A percentile compares a stretch with the other conserved stretches of the same genome.
Conservation (phyloP, 2,888 invertebrate species). For the Thereva unica region DNA sequence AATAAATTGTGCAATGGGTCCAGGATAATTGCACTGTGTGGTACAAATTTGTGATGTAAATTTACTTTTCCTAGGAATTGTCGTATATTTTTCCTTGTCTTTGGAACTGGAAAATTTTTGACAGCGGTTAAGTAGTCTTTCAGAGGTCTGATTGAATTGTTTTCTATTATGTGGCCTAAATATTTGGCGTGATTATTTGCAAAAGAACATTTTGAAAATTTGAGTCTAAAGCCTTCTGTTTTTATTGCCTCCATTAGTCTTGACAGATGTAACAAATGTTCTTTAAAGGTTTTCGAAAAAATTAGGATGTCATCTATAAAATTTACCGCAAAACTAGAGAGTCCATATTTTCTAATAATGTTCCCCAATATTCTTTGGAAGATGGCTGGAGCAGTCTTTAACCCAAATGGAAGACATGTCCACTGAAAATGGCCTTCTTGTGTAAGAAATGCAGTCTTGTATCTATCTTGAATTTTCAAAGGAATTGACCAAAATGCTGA, state of each 20-base stretch:
- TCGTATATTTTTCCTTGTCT: too few relatives aligned
- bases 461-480: too few relatives aligned
- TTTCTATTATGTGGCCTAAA: constrained; percentile 42
- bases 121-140: too few relatives aligned
- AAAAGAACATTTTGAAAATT: constrained; percentile 39
- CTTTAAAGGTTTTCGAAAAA: constrained; percentile 39
- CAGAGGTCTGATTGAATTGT: constrained; percentile 38
- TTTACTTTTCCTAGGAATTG: too few relatives aligned
- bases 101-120: too few relatives aligned
- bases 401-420: too few relatives aligned
- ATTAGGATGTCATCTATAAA: constrained; percentile 43
- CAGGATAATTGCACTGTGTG: constrained; percentile 38
- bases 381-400: too few relatives aligned
- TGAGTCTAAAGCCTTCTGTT: constrained; percentile 41
- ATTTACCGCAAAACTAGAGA: constrained; percentile 41
- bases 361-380: too few relatives aligned
- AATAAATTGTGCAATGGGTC: constrained; percentile 42
- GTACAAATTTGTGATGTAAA: constrained; percentile 42
- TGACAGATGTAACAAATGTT: constrained; percentile 23
- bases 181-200: constrained; percentile 39
- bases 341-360: too few relatives aligned
- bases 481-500: too few relatives aligned
- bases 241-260: constrained; percentile 41
- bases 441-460: too few relatives aligned
- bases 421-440: too few relatives aligned